Evolutionary conservation across 1,140 invertebrate genomes (phyloP).

Genomic region (Apis dorsata): DNA sequence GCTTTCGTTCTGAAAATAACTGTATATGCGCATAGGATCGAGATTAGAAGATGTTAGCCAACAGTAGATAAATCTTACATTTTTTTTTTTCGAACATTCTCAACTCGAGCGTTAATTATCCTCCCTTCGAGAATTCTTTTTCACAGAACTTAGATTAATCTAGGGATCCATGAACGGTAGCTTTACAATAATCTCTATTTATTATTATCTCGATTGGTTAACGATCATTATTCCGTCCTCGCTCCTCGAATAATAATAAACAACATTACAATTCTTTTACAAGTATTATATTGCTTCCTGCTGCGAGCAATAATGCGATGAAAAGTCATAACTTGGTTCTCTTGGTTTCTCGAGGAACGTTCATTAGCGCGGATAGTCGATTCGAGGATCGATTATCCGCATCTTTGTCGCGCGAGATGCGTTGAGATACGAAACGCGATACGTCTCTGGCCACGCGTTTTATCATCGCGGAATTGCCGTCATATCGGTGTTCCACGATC

Average conservation of each 20-base stretch:
- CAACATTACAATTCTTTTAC: background rate
- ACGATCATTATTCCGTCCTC: no score
- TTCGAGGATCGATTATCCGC: background rate
- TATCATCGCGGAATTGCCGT: background rate
- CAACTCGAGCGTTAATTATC: background rate
- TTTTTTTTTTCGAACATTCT: no score
- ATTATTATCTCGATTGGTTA: no score
- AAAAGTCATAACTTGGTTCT: background rate
- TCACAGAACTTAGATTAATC: no score
- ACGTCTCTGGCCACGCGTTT: background rate
- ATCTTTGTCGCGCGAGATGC: background rate
- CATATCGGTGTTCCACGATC: slow-evolving; percentile 35
- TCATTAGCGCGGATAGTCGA: background rate
- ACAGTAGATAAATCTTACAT: background rate
- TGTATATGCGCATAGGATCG: background rate
- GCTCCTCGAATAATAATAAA: background rate
- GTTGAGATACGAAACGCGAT: background rate
- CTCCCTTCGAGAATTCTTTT: background rate
- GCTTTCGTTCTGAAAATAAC: background rate
- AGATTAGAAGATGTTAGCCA: background rate
- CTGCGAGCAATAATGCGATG: background rate
- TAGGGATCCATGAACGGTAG: no score
- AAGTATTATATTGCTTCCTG: background rate
- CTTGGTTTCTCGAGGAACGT: background rate
- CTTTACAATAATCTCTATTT: no score